Conservation (phyloP, 2,888 invertebrate species). For the Bombyx huttoni region DNA sequence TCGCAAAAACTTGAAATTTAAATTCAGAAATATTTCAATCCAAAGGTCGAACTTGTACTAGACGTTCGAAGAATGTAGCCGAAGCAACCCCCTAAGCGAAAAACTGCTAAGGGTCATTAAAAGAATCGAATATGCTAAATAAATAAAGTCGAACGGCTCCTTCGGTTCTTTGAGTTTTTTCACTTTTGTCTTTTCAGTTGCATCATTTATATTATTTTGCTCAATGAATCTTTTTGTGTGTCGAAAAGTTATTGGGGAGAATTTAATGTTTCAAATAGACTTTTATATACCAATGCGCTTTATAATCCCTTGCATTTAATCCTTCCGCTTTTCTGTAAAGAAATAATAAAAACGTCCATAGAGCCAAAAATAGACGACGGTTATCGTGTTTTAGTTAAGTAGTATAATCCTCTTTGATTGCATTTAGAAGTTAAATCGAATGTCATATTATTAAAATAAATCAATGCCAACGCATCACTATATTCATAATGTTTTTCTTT, state of each 20-base stretch:
- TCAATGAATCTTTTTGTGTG: neutral
- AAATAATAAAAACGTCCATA: no score
- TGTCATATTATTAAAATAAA: no score
- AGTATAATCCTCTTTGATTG: no score
- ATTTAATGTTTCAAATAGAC: no score
- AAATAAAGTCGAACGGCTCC: conserved; percentile 10
- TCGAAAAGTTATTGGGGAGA: no score
- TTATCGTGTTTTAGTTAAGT: no score
- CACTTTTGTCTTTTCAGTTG: neutral
- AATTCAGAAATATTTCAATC: conserved; percentile 39
- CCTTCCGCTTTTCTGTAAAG: no score
- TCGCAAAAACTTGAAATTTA: conserved; percentile 41
- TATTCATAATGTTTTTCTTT: no score
- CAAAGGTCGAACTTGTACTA: conserved; percentile 28
- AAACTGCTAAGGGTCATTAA: conserved; percentile 10
- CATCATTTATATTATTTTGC: neutral
- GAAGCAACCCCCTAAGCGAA: conserved; percentile 12
- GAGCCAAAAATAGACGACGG: no score
- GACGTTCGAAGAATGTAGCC: conserved; percentile 37
- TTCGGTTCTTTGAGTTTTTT: conserved; percentile 4
- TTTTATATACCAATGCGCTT: neutral
- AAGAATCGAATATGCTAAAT: conserved; percentile 16
- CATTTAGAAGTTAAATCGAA: no score
- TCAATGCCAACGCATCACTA: no score
- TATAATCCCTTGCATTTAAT: neutral